A percentile compares a stretch with the other conserved stretches of the same genome.
Evolutionary conservation across 2,888 invertebrate species (phyloP).

Genomic region (Macrophya alboannulata): DNA sequence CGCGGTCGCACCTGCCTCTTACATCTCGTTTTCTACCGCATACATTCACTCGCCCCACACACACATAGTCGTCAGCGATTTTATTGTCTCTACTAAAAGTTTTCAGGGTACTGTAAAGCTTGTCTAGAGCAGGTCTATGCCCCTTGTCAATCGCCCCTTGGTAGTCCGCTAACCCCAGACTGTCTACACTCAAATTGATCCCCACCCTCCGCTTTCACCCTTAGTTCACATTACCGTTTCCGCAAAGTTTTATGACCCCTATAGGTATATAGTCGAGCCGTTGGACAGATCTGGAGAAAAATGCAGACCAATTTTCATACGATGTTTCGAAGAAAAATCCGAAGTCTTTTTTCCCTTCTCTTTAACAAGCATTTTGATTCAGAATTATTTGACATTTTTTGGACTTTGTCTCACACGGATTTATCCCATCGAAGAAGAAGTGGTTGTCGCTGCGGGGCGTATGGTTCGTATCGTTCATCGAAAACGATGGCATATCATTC

Average conservation of each 20-base stretch:
- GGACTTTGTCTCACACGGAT: neutral
- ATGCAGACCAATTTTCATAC: neutral
- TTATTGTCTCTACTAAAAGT: conserved; percentile 44
- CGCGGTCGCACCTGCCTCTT: neutral
- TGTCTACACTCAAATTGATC: neutral
- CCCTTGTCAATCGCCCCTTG: conserved; percentile 34
- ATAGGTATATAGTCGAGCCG: neutral
- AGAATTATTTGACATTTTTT: neutral
- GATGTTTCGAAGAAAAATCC: neutral
- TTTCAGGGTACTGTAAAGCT: conserved; percentile 23
- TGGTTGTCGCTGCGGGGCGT: too few species aligned
- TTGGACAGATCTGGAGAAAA: neutral
- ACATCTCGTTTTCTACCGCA: neutral
- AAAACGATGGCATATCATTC: too few species aligned
- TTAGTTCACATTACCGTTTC: conserved; percentile 12
- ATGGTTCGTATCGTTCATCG: too few species aligned
- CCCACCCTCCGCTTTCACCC: neutral
- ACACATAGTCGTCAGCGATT: conserved; percentile 30
- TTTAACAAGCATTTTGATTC: too few species aligned
- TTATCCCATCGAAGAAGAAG: neutral
- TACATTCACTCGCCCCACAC: too few species aligned
- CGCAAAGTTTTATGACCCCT: neutral
- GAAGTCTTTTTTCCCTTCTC: neutral
- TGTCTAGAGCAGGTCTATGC: conserved; percentile 35
- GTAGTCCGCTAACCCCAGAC: conserved; percentile 18